A percentile compares a stretch with the other conserved stretches of the same genome.
Conservation (phyloP, 2,113 vertebrate species). For the Python bivittatus region DNA sequence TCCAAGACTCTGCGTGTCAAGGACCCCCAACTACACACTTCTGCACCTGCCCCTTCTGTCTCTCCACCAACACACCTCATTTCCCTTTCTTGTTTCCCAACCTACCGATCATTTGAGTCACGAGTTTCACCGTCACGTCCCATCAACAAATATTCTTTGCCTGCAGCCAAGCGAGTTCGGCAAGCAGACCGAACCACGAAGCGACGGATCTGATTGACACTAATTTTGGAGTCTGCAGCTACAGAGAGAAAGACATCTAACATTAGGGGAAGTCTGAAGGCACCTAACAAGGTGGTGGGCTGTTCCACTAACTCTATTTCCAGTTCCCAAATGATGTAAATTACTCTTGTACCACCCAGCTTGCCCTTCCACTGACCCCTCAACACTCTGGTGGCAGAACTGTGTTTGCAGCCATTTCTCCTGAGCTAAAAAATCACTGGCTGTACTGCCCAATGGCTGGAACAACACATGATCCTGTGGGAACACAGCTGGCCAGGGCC, state of each 20-base stretch:
- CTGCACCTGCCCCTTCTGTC: too few relatives aligned
- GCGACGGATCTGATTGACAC: neutral
- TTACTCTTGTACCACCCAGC: too few relatives aligned
- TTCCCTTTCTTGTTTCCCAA: neutral
- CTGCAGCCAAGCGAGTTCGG: slow-evolving; percentile 10
- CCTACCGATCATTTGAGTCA: slow-evolving; percentile 34
- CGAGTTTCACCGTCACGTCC: slow-evolving; percentile 45
- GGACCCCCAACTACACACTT: neutral
- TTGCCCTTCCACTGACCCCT: too few relatives aligned
- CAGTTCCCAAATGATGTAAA: too few relatives aligned
- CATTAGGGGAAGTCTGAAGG: neutral
- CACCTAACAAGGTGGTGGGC: neutral
- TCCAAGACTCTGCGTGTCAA: neutral
- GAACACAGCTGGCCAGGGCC: too few relatives aligned
- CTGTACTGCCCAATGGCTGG: too few relatives aligned
- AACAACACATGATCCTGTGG: too few relatives aligned
- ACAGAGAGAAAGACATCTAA: neutral
- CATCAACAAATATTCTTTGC: slow-evolving; percentile 46
- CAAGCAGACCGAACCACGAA: slow-evolving; percentile 44
- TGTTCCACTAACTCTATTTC: neutral
- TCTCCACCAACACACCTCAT: neutral
- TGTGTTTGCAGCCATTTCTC: too few relatives aligned
- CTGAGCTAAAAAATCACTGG: too few relatives aligned
- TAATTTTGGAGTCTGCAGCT: neutral
- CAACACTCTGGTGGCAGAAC: too few relatives aligned